phyloP scores from a whole-genome alignment of 2,888 invertebrate species.

The Hydroisotoma schaefferi region DNA sequence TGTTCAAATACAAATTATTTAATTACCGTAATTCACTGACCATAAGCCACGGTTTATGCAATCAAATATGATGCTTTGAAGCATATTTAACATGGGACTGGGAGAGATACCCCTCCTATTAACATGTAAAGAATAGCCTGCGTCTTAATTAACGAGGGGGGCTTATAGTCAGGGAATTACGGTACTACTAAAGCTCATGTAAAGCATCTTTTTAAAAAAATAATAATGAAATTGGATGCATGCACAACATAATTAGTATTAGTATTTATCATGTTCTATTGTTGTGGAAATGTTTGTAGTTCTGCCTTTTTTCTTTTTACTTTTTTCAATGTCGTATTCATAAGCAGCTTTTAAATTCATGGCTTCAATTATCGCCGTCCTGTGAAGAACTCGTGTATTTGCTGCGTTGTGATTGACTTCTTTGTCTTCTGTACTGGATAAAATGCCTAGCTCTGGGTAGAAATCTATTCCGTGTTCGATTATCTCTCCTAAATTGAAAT shows the following conservation, averaged over 20 bases:
- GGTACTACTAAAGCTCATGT: too few relatives aligned
- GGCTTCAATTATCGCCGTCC: constrained; percentile 95
- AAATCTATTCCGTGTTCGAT: constrained; percentile 93
- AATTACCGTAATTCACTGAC: too few relatives aligned
- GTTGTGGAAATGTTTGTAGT: background rate
- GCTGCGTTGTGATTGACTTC: constrained; percentile 87
- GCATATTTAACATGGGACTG: too few relatives aligned
- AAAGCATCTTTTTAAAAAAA: too few relatives aligned
- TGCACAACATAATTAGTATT: background rate
- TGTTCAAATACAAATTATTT: constrained; percentile 14
- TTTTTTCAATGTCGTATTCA: constrained; percentile 69
- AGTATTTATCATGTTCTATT: background rate
- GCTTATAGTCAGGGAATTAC: too few relatives aligned
- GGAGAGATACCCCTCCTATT: too few relatives aligned
- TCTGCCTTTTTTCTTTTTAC: constrained; percentile 7
- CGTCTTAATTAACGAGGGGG: too few relatives aligned
- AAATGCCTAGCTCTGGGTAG: constrained; percentile 94
- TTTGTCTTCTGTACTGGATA: constrained; percentile 89
- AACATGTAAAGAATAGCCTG: too few relatives aligned
- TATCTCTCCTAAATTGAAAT: constrained; percentile 61
- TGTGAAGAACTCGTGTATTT: constrained; percentile 85
- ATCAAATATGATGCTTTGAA: constrained; percentile 4
- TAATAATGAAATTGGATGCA: background rate
- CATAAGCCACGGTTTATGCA: constrained; percentile 21
- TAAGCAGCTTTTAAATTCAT: constrained; percentile 98